Base-by-base conservation (phyloP, 2,888 invertebrate species). In the Mayetiola destructor region DNA sequence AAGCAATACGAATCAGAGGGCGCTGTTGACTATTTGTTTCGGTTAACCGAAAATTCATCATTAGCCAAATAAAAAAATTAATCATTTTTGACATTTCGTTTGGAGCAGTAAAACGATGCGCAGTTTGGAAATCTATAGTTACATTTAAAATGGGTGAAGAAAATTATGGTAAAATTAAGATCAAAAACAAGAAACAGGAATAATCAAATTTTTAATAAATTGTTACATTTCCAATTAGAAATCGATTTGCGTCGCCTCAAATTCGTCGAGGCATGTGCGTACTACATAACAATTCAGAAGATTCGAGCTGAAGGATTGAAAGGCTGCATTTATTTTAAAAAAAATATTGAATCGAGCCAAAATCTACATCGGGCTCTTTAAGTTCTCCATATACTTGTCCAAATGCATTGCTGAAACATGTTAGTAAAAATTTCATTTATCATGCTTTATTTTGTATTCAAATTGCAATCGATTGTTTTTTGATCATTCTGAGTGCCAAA, bases 181-280 rank as follows among this genome's bases (percentile, higher is more conserved):
- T n/a, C n/a, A n/a, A n/a, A n/a, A n/a, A n/a, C n/a, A n/a, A n/a
- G n/a, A n/a, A n/a, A n/a, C n/a, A n/a, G n/a, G n/a, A n/a, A n/a
- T n/a, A n/a, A n/a, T n/a, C n/a, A n/a, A n/a, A n/a, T n/a, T n/a
- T n/a, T n/a, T n/a, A n/a, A n/a, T n/a, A n/a, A n/a, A n/a, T n/a
- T n/a, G n/a, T n/a, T n/a, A n/a, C n/a, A n/a, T n/a, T n/a, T n/a
- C n/a, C n/a, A n/a, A n/a, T n/a, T n/a, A 48, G 48, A 48, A 27
- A 27, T 27, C 12, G 27, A 14, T n/a, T 27, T 48, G 48, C 29
- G 27, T 27, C 48, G 48, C 27, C 27, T 48, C 27, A 27, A 6
- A 48, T 48, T 48, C 27, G 27, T 48, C n/a, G 48, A 48, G 16
- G 48, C 48, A n/a, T 48, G 48, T 27, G 48, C 48, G 16, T 48